Conservation (phyloP, 2,888 invertebrate species). For the Ctena decussata region DNA sequence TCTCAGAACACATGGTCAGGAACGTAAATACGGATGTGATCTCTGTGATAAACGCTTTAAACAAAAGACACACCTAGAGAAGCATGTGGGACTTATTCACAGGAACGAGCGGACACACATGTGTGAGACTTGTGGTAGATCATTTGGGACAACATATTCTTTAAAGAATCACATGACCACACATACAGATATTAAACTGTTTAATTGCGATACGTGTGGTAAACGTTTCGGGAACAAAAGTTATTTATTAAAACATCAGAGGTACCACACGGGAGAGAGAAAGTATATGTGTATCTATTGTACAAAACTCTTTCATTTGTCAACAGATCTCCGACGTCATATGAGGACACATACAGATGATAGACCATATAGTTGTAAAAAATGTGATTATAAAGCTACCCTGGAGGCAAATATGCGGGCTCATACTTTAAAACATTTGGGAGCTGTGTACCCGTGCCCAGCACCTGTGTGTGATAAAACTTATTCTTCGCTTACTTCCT, state of each 20-base stretch:
- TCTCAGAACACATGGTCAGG: not conserved
- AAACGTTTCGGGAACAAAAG: not conserved
- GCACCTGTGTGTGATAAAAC: too few species aligned
- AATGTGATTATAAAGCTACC: not conserved
- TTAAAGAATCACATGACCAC: not conserved
- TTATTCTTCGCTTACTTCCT: too few species aligned
- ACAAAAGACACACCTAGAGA: slow-evolving; percentile 4
- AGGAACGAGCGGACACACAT: not conserved
- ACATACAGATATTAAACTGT: not conserved
- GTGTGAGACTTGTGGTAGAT: not conserved
- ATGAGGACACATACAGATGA: not conserved
- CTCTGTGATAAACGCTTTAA: not conserved
- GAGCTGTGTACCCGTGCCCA: not conserved
- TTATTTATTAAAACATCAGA: slow-evolving; percentile 1
- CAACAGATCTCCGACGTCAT: slow-evolving; percentile 2
- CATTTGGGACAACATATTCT: not conserved
- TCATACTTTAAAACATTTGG: not conserved
- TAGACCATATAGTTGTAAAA: not conserved
- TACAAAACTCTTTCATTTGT: not conserved
- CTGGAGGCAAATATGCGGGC: not conserved
- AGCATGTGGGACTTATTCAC: slow-evolving; percentile 10
- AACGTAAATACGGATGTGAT: not conserved
- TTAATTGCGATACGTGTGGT: slow-evolving; percentile 2
- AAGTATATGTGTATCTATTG: slow-evolving; percentile 4
- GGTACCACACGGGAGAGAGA: slow-evolving; percentile 4